Conservation (phyloP, 2,113 vertebrate genomes). For the Ammodytes marinus region DNA sequence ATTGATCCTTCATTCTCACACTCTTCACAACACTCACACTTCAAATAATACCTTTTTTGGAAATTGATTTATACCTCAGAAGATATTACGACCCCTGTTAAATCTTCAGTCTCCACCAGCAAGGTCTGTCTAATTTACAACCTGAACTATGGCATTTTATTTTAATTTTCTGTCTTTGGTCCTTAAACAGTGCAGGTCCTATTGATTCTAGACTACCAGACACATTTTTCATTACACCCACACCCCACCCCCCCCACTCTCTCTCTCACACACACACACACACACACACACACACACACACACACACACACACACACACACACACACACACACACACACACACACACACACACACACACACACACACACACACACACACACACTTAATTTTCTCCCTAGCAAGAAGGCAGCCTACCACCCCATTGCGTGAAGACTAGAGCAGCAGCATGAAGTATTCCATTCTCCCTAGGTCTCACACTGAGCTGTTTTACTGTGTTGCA, state of each 20-base stretch:
- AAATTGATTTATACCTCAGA: no score
- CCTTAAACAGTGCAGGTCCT: constrained; percentile 3
- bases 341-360: constrained; percentile 13
- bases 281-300: constrained; percentile 3
- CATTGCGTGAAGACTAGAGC: background rate
- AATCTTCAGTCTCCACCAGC: background rate
- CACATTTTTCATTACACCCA: no score
- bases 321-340: constrained; percentile 16
- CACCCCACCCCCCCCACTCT: no score
- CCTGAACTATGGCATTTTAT: background rate
- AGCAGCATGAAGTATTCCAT: background rate
- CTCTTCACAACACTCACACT: background rate
- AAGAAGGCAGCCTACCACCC: constrained; percentile 24
- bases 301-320: constrained; percentile 8
- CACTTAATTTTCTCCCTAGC: constrained; percentile 33
- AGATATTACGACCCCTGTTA: no score
- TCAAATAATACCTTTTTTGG: background rate
- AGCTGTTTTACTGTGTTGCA: constrained; percentile 15
- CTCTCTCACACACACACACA: no score
- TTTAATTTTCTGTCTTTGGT: background rate
- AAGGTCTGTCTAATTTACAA: background rate
- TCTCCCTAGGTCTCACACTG: background rate
- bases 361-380: constrained; percentile 16
- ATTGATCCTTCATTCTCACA: background rate
- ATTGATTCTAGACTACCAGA: constrained; percentile 5